Evolutionary conservation across 2,888 invertebrate species (phyloP), one percentile per base, ranked within the genome.

Genomic region (Drosophila melanosoma): DNA sequence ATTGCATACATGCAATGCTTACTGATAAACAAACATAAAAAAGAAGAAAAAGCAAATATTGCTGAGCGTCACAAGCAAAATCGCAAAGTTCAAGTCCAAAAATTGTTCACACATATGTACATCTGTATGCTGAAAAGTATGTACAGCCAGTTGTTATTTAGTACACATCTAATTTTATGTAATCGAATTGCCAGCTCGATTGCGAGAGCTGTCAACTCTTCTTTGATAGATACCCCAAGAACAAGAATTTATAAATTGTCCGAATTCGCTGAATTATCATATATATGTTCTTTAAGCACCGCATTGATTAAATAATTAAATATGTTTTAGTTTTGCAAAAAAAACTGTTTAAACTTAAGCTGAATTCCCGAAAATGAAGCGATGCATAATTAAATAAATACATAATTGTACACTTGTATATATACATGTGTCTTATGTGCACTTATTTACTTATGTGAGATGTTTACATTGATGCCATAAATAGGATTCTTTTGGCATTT

Each of bases 401-500:
- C 40, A 10, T 40, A 17, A n/a, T n/a, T 40, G 4, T 40, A 40
- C 8, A 40, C 10, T n/a, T 6, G n/a, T 7, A 8, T 38, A 38
- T 17, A 38, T 38, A 17, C 17, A 17, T 17, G 17, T 17, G 38
- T 17, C 8, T 7, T 4, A 17, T 38, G 17, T 38, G 38, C 38
- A 38, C 11, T 20, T 42, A 42, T 12, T 42, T 20, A 42, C 3
- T 12, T 42, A 45, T 45, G 20, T 12, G 20, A 45, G 7, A 20
- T 45, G 7, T 45, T 45, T 45, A 45, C 42, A 20, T 12, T 20
- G 87, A 77, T 75, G 51, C 71, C 70, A 75, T 48, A 76, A 76
- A 76, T 76, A 76, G 33, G 42, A 48, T 48, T 76, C 61, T 7
- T 45, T 77, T 72, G 67, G 59, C 45, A 23, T 69, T 64, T 57